Percentiles rank a stretch among this genome's conserved stretches.
These are phyloP conservation scores for Phalacrocorax brasilianus DNA, from an alignment of 2,113 vertebrate genomes.

Conservation along the genomic window DNA sequence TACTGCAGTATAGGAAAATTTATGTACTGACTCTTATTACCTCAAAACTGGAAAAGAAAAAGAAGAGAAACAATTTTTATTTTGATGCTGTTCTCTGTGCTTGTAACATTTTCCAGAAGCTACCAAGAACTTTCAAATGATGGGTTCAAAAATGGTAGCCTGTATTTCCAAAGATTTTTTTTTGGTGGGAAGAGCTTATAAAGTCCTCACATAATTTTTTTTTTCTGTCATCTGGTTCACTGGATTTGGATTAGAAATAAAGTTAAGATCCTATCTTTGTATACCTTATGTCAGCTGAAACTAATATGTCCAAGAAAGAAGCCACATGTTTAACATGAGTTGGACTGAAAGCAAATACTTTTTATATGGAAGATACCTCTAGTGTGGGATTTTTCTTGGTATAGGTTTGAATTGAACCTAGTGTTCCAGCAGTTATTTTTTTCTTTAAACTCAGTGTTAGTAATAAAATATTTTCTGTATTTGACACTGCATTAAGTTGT, in stretches of 20 bases:
- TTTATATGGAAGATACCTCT: neutral
- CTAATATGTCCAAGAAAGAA: neutral
- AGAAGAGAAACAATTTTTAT: accelerated
- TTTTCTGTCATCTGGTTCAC: neutral
- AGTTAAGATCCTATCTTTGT: neutral
- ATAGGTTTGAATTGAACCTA: neutral
- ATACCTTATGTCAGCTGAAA: neutral
- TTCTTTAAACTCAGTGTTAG: neutral
- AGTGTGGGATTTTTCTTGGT: neutral
- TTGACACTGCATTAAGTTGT: neutral
- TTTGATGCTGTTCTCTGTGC: neutral
- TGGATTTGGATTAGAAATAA: neutral
- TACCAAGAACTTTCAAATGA: neutral
- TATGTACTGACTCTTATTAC: neutral
- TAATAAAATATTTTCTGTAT: neutral
- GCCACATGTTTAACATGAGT: neutral
- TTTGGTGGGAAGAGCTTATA: neutral
- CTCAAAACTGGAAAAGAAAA: neutral
- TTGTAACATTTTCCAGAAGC: neutral
- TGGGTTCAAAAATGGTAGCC: neutral
- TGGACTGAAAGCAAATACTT: neutral
- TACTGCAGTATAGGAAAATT: neutral
- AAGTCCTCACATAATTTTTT: neutral
- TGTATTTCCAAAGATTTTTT: neutral
- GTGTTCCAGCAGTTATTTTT: neutral